Base-by-base conservation (phyloP, 2,797 vertebrate species). In the Coregonus ussuriensis region DNA sequence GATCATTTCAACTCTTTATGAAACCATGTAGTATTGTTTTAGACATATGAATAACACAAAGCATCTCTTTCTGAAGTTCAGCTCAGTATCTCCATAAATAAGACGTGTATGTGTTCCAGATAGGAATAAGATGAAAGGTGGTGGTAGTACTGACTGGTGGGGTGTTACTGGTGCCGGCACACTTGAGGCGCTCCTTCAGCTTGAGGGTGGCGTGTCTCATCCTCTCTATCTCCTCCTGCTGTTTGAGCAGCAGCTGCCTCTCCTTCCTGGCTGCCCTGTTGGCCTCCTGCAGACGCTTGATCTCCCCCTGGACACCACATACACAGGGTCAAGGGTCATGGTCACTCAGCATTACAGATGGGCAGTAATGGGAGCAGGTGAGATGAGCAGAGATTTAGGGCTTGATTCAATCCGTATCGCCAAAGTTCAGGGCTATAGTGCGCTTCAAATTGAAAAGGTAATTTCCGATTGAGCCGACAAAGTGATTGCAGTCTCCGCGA, bases 221-320 rank as follows among this genome's bases (percentile, higher is more conserved):
- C 29, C 96, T 94, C 87, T 98, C 96, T 56, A 99, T 99, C 86
- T 99, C 98, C 0, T 95, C 96, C 90, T 99, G 98, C 87, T 99
- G 98, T 85, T 99, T 99, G 56, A 99, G 93, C 86, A 99, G 94
- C 78, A 99, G 91, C 69, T 97, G 97, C 52, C 98, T 95, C 86
- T 99, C 98, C 88, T 96, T 97, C 68, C 97, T 95, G 47, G 98
- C 98, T 71, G 97, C 97, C 86, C 96, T 97, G 89, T 96, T 99
- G 18, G 97, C 98, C 87, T 99, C 98, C 87, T 99, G 97, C 76
- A 99, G 97, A 72, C 97, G 95, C 83, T 95, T 98, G 84, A 99
- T 99, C 93, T 99, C 98, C 77, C 97, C 97, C 98, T 99, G 88
- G 51, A 62, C 3, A 6, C 25, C 68, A 35, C 54, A 37, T 37